These are phyloP conservation scores for Sula dactylatra DNA, from an alignment of 2,113 vertebrate species.

Conservation along the genomic window DNA sequence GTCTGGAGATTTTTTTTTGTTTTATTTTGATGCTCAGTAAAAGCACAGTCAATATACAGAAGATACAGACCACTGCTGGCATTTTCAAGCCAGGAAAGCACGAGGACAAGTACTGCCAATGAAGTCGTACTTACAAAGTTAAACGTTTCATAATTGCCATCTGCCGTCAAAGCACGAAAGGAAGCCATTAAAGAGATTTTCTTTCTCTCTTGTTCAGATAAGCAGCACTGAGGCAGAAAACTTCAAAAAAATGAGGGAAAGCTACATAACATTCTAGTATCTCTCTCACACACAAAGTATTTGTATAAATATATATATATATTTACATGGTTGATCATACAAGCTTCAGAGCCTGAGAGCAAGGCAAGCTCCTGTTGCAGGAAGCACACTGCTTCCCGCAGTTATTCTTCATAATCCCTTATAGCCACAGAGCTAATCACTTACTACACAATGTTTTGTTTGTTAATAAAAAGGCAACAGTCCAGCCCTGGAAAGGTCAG, in stretches of 20 bases:
- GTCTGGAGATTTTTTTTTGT: not conserved
- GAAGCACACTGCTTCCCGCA: not conserved
- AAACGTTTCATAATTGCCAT: not conserved
- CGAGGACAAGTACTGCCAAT: not conserved
- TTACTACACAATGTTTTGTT: not conserved
- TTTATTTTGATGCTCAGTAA: not conserved
- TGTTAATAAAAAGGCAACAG: not conserved
- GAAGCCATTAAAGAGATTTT: not conserved
- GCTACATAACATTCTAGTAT: not conserved
- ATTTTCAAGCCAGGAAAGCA: not conserved
- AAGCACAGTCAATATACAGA: not conserved
- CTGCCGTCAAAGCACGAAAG: not conserved
- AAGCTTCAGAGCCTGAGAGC: not conserved
- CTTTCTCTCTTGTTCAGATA: not conserved
- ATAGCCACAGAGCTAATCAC: not conserved
- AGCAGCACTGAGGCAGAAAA: not conserved
- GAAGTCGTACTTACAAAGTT: not conserved
- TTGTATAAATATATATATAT: not conserved
- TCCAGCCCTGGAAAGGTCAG: not conserved
- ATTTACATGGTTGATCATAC: not conserved
- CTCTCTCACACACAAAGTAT: not conserved
- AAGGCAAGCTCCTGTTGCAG: not conserved
- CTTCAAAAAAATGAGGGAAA: not conserved
- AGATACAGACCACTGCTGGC: not conserved
- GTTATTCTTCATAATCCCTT: not conserved